Percentiles rank a stretch among this genome's conserved stretches.
phyloP scores from a whole-genome alignment of 2,113 vertebrate genomes.

The Phylloscopus trochilus region DNA sequence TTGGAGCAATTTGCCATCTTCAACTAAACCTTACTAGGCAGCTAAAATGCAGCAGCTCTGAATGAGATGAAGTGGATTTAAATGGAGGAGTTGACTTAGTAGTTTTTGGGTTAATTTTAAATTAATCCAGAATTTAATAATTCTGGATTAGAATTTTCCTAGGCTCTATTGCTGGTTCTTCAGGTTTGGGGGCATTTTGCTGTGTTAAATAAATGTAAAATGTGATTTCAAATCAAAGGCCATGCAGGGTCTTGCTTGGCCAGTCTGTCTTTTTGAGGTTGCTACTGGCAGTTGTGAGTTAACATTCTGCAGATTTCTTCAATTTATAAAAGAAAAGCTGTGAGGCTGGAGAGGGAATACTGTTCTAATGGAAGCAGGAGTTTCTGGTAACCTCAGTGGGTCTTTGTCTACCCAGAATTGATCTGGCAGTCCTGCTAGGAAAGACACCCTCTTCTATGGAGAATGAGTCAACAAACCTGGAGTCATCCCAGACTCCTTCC shows the following conservation, averaged over 20 bases:
- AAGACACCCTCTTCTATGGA: constrained; percentile 92
- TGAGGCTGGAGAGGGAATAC: background rate
- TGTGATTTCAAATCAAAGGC: background rate
- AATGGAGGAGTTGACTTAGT: background rate
- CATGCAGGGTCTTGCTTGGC: background rate
- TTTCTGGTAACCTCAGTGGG: background rate
- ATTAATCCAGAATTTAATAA: too few species aligned
- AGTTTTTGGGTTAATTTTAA: background rate
- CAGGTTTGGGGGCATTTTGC: background rate
- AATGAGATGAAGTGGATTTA: background rate
- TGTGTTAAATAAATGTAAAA: background rate
- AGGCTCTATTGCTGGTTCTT: background rate
- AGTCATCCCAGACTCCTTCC: constrained; percentile 83
- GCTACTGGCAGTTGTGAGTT: background rate
- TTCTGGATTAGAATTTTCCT: background rate
- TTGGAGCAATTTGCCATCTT: background rate
- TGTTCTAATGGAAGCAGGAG: background rate
- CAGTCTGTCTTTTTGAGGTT: background rate
- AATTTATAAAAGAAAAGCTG: background rate
- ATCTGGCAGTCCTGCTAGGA: constrained; percentile 94
- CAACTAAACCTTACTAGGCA: background rate
- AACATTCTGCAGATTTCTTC: background rate
- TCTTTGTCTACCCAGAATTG: constrained; percentile 79
- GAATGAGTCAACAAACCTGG: constrained; percentile 83
- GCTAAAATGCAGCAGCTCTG: background rate